Evolutionary conservation across 1,140 invertebrate species (phyloP).

Genomic region (Drosophila baimaii): DNA sequence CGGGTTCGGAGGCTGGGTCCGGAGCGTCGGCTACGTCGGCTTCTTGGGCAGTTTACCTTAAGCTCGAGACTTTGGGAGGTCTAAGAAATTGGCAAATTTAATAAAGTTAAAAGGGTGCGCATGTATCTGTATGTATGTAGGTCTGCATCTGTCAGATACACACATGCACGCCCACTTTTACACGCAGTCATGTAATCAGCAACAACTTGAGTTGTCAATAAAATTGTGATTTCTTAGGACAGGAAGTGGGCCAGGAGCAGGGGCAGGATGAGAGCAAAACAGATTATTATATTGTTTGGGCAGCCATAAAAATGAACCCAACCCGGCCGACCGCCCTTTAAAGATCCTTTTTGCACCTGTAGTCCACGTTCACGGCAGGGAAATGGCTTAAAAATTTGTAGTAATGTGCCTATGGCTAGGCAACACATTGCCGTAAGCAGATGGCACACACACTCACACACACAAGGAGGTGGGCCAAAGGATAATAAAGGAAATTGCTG

Average conservation of each 20-base stretch:
- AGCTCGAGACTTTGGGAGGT: constrained; percentile 49
- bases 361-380: constrained; percentile 29
- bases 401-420: constrained; percentile 72
- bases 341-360: constrained; percentile 72
- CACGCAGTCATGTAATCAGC: constrained; percentile 72
- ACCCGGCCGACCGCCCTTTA: constrained; percentile 28
- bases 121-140: constrained; percentile 45
- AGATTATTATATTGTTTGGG: constrained; percentile 74
- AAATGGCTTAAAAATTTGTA: constrained; percentile 72
- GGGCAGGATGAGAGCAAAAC: constrained; percentile 38
- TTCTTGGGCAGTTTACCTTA: constrained; percentile 48
- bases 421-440: constrained; percentile 63
- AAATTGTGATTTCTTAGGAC: constrained; percentile 81
- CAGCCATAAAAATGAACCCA: constrained; percentile 56
- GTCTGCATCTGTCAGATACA: constrained; percentile 57
- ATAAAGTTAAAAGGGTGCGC: constrained; percentile 82
- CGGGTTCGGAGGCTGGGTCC: constrained; percentile 4
- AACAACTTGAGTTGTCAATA: constrained; percentile 83
- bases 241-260: constrained; percentile 19
- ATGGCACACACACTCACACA: constrained; percentile 32
- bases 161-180: constrained; percentile 44
- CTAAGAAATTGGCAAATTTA: constrained; percentile 83
- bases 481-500: constrained; percentile 82
- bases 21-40: constrained; percentile 8
- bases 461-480: constrained; percentile 24